Evolutionary conservation across 2,888 invertebrate genomes (phyloP).

Genomic region (Oligia fasciuncula): DNA sequence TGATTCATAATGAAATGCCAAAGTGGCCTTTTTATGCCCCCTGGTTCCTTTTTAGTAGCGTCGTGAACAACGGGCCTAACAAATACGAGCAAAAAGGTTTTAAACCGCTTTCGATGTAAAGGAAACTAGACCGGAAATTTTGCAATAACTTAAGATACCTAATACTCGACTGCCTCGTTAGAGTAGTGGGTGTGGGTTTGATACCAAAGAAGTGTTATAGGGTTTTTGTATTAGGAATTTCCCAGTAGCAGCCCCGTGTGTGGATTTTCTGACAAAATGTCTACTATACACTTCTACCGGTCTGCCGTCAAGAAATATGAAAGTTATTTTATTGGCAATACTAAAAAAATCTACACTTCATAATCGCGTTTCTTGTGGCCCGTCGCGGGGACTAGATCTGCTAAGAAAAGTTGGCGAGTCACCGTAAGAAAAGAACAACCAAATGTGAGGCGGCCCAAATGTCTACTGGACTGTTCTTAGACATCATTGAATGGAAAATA

Average conservation of each 20-base stretch:
- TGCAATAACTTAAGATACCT: neutral
- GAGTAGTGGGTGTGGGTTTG: neutral
- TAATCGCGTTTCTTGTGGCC: slow-evolving; percentile 44
- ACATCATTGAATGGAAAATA: slow-evolving; percentile 46
- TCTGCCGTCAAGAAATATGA: neutral
- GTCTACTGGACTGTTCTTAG: slow-evolving; percentile 23
- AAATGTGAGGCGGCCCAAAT: slow-evolving; percentile 54
- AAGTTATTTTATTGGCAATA: neutral
- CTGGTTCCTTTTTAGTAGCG: neutral
- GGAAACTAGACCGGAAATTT: neutral
- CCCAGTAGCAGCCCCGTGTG: neutral
- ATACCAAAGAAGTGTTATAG: no score
- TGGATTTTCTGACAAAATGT: neutral
- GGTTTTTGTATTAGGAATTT: neutral
- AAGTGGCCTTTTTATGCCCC: no score
- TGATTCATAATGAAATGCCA: no score
- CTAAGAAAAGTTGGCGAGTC: slow-evolving; percentile 58
- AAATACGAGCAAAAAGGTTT: neutral
- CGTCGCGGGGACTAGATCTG: slow-evolving; percentile 44
- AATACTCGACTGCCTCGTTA: neutral
- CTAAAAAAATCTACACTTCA: neutral
- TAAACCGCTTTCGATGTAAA: neutral
- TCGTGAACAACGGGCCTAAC: neutral
- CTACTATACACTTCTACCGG: neutral
- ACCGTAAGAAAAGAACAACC: slow-evolving; percentile 52